A percentile compares a stretch with the other conserved stretches of the same genome.
Evolutionary conservation across 2,113 vertebrate genomes (phyloP).

Genomic region (Lepus timidus): DNA sequence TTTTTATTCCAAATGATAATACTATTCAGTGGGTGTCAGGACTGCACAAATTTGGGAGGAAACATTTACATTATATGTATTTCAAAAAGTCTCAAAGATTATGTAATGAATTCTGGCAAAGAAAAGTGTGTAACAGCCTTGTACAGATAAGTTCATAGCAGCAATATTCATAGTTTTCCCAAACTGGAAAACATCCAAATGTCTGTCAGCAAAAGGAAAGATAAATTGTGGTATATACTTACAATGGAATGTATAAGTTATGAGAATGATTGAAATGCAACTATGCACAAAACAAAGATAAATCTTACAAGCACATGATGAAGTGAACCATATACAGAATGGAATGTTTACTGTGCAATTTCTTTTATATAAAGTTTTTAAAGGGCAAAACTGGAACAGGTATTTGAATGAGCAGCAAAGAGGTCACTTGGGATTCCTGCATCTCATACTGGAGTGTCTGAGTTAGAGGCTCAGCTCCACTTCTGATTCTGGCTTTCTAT

Average conservation of each 20-base stretch:
- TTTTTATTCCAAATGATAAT: not conserved
- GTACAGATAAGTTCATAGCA: not conserved
- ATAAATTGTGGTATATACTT: not conserved
- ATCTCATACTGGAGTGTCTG: too few relatives aligned
- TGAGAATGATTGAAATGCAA: not conserved
- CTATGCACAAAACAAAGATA: not conserved
- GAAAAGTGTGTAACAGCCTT: not conserved
- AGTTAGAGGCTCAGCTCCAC: too few relatives aligned
- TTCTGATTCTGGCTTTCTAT: too few relatives aligned
- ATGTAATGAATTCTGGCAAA: not conserved
- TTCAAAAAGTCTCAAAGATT: not conserved
- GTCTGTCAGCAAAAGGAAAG: not conserved
- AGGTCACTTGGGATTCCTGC: too few relatives aligned
- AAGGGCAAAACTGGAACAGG: not conserved
- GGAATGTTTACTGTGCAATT: not conserved
- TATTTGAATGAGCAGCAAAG: too few relatives aligned
- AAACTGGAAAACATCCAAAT: not conserved
- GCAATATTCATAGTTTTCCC: not conserved
- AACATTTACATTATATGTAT: not conserved
- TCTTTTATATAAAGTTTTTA: not conserved
- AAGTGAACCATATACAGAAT: not conserved
- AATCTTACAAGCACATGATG: not conserved
- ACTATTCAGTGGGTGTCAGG: not conserved
- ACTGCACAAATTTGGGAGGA: not conserved
- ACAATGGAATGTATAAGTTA: not conserved